Base-by-base conservation (phyloP, 2,888 invertebrate genomes). In the Lepas anatifera region DNA sequence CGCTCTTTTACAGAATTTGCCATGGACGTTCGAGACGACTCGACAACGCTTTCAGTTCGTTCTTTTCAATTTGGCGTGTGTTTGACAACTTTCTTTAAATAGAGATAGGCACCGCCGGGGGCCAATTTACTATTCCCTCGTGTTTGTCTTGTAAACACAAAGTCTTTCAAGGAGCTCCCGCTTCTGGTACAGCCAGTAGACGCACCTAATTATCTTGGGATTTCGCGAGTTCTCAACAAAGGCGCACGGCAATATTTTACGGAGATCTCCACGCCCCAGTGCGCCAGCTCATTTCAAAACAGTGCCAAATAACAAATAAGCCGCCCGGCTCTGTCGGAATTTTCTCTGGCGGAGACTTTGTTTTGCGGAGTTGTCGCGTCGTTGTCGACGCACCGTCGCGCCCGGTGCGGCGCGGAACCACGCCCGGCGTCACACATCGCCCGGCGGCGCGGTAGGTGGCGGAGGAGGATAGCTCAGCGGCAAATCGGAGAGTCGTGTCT, bases 151-250 rank as follows among this genome's bases (percentile, higher is more conserved):
- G 58, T 22, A 58, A 32, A 58, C 18, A 58, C 58, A 7, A 58
- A 58, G 58, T 58, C 35, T 58, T 58, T 35, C 35, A 35, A 10
- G 18, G 22, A 1, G 10, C 18, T n/a, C 58, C 58, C 22, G 7
- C 29, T 18, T 29, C 58, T 29, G 16, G 22, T n/a, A 22, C 25
- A 58, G 58, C n/a, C n/a, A 58, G 35, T 11, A 35, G 35, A 58
- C 18, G 22, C 35, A 22, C 58, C 58, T 58, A 58, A 58, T 58
- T 58, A 58, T 58, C 58, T 35, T n/a, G 58, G 58, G 58, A 52
- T 58, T 58, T 58, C 58, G 32, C 35, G 3, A 35, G 58, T 58
- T 58, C 58, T 58, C 32, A 32, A 35, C 58, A 58, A 58, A 58
- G 35, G 22, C 16, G 22, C 6, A 29, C 16, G 22, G 18, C 35